A percentile compares a stretch with the other conserved stretches of the same genome.
Evolutionary conservation across 1,140 invertebrate species (phyloP).

Genomic region (Lycorma delicatula): DNA sequence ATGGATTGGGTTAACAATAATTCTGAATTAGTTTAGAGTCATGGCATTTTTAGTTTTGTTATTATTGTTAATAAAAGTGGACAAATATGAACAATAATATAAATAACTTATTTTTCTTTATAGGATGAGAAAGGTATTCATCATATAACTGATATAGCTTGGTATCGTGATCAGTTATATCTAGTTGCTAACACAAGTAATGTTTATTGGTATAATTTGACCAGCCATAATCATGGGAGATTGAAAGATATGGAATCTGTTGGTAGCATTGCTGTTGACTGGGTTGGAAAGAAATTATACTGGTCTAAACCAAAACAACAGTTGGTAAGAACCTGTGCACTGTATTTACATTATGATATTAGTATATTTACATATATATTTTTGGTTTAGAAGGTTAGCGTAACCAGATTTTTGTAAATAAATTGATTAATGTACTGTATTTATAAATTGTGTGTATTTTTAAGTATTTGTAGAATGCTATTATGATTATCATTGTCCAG

Average conservation of each 20-base stretch:
- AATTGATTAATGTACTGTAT: not conserved
- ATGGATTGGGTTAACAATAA: too few species aligned
- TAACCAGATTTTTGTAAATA: too few species aligned
- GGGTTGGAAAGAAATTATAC: conserved; percentile 79
- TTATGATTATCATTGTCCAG: not conserved
- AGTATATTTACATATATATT: not conserved
- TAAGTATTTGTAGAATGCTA: not conserved
- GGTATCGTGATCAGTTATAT: conserved; percentile 58
- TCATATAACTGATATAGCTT: conserved; percentile 55
- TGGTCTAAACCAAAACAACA: conserved; percentile 82
- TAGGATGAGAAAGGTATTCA: conserved; percentile 35
- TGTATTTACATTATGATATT: not conserved
- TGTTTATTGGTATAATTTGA: conserved; percentile 61
- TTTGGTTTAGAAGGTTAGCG: not conserved
- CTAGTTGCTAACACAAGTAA: conserved; percentile 64
- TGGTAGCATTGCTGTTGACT: conserved; percentile 74
- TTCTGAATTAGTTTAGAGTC: too few species aligned
- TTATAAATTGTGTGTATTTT: not conserved
- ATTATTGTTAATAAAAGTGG: too few species aligned
- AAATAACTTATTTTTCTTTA: conserved; percentile 15
- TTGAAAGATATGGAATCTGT: conserved; percentile 59
- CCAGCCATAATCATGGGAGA: conserved; percentile 43
- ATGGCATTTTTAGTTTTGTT: too few species aligned
- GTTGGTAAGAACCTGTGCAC: conserved; percentile 44
- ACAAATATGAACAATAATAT: too few species aligned